phyloP scores from a whole-genome alignment of 2,888 invertebrate species.

The Cephus sareptanus region DNA sequence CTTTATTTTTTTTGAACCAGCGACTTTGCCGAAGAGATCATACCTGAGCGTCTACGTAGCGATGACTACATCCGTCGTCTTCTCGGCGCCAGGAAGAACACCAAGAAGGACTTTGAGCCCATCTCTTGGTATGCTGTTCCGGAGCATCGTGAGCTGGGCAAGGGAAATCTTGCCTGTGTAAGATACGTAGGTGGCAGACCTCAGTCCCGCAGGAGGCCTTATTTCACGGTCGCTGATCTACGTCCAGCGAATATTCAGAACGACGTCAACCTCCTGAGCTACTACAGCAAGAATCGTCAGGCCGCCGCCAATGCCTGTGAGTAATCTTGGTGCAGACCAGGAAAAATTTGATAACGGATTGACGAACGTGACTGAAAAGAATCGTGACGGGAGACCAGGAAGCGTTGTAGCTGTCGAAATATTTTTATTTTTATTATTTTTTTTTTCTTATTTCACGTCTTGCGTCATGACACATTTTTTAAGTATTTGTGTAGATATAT shows the following conservation, averaged over 20 bases:
- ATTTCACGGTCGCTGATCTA: constrained; percentile 74
- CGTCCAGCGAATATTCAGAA: constrained; percentile 77
- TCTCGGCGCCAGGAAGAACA: constrained; percentile 74
- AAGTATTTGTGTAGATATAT: too few species aligned
- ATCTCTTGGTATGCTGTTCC: constrained; percentile 78
- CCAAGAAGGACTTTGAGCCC: constrained; percentile 72
- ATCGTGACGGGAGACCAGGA: background rate
- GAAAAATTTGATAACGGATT: too few species aligned
- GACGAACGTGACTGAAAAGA: background rate
- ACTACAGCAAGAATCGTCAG: constrained; percentile 84
- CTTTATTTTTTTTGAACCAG: constrained; percentile 56
- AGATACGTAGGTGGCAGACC: constrained; percentile 85
- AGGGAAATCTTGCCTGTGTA: constrained; percentile 86
- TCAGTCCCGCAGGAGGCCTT: constrained; percentile 80
- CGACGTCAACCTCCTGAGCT: constrained; percentile 88
- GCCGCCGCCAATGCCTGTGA: constrained; percentile 70
- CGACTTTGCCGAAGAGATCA: constrained; percentile 67
- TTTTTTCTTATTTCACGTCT: too few species aligned
- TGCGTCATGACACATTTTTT: too few species aligned
- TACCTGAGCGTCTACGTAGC: constrained; percentile 71
- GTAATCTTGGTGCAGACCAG: constrained; percentile 34
- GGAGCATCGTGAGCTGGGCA: constrained; percentile 69
- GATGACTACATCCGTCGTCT: constrained; percentile 81
- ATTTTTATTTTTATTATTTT: too few species aligned
- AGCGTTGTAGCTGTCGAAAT: background rate